Evolutionary conservation across 1,140 invertebrate species (phyloP), one percentile per base, ranked within the genome.

Genomic region (Leptopilina clavipes): DNA sequence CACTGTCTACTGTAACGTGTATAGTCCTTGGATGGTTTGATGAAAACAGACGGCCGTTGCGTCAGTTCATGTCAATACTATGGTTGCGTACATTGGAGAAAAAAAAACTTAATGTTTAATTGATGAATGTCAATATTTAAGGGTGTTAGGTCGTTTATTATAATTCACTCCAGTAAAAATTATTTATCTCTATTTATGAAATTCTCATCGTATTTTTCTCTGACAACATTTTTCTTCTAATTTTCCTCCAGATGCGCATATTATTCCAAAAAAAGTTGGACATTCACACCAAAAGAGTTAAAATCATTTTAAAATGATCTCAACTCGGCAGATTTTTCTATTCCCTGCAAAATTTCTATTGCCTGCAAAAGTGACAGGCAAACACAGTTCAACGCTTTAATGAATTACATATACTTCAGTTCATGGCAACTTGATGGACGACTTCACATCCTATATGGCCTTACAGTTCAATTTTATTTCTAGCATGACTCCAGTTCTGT

Each of bases 11-110:
- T 48, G 12, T 48, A 48, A 48, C 45, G 45, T 31, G 25, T 52
- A 52, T 52, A 52, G 48, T 52, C 48, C 48, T 52, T 52, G 48
- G 48, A 52, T 52, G 48, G 48, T 52, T 52, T 52, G 40, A 54
- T 74, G 59, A n/a, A 54, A 43, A 44, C 19, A 25, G 75, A 65
- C 45, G 9, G 70, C 65, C n/a, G 37, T 76, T 76, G 75, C 75
- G 75, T 45, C 75, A 76, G 48, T 52, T 17, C n/a, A 52, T 17
- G 14, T 52, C 14, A 52, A 40, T 31, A 48, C 45, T 48, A n/a
- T n/a, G 45, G 48, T 52, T 52, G 48, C 48, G 48, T 48, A 48
- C 45, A 31, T 31, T 1, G 2, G 37, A 52, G 14, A 17, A 45
- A 45, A 45, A 52, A 52, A 52, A 52, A 17, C 17, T n/a, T 52